Evolutionary conservation across 2,888 invertebrate species (phyloP), one percentile per base, ranked within the genome.

Genomic region (Mimas tiliae): DNA sequence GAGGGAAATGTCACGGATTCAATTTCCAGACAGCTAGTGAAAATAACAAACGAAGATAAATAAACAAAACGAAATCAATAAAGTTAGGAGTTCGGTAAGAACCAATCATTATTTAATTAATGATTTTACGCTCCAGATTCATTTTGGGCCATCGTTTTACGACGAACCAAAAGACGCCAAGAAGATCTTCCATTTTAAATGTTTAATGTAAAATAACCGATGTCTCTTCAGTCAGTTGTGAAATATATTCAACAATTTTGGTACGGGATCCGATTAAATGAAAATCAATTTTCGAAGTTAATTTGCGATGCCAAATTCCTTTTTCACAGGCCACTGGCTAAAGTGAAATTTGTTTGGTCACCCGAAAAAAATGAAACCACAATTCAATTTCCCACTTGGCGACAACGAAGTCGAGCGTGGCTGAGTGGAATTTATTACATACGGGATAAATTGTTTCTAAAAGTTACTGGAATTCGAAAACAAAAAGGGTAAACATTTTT

Each of bases 301-400:
- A 58, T 19, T 58, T 42, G 4, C 52, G 6, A 58, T 53, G 27
- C 7, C 42, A 27, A 53, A 27, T 27, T 53, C 45, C 27, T 16
- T n/a, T 27, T 12, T 16, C 21, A 34, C 21, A 8, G 38, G 19
- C 34, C 51, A 45, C 42, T 51, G 52, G 6, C 27, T 64, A 38
- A 45, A 45, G 16, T 33, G 21, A 38, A 50, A 64, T 51, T 51
- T 62, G 65, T 42, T 62, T 33, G 62, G 66, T 55, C 68, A 66
- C 38, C 62, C 63, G 48, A 48, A 58, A 33, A 53, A 68, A 64
- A 34, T 19, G 47, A 62, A 53, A 42, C 42, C 27, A 55, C 52
- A 65, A 68, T 68, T 66, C 66, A 68, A 68, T 68, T 68, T 65
- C 33, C 48, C 55, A 68, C 62, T 62, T 42, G 19, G 53, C 27